Evolutionary conservation across 2,888 invertebrate genomes (phyloP), one percentile per base, ranked within the genome.

Genomic region (Danaus chrysippus): DNA sequence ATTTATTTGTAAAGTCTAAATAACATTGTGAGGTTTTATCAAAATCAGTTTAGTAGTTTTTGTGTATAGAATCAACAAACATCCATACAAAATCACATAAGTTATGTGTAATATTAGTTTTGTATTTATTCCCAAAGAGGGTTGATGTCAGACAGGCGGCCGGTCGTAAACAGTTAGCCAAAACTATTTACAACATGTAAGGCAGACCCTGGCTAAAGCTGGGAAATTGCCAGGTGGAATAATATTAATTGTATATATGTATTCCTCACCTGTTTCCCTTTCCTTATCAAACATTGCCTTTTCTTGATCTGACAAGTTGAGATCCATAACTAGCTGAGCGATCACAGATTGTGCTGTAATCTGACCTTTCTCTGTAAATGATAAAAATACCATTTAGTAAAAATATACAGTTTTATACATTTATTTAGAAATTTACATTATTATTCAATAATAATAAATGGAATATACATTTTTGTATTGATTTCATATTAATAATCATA

Each of bases 291-390:
- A 73, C 0, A 87, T 81, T 43, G 91, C 86, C 59, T 93, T 91
- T 65, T 94, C 93, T 54, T 93, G 93, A 54, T 93, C 93, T 5
- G 92, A 92, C 56, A 93, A 82, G 68, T 92, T 87, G 9, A 94
- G 91, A 73, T 94, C 93, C 70, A 93, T 89, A 55, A 94, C 92
- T 44, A 95, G 79, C 60, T 92, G 92, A 3, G 92, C 92, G 55
- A 91, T 79, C 10, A 94, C 87, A 0, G 93, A 89, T 46, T 93
- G 92, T 0, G 93, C 82, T 19, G 92, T 91, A 15, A 93, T 89
- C 70, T 93, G 92, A 0, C 93, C 94, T 23, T 89, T 91, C 73
- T 94, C 93, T 85, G 90, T 68, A 66, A 72, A 23, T 69, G 59
- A 19, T 49, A 43, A 41, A 17, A 42, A 53, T 10, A 23, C 23